These are phyloP conservation scores for Samia ricini DNA, from an alignment of 1,140 invertebrate genomes.

Conservation along the genomic window DNA sequence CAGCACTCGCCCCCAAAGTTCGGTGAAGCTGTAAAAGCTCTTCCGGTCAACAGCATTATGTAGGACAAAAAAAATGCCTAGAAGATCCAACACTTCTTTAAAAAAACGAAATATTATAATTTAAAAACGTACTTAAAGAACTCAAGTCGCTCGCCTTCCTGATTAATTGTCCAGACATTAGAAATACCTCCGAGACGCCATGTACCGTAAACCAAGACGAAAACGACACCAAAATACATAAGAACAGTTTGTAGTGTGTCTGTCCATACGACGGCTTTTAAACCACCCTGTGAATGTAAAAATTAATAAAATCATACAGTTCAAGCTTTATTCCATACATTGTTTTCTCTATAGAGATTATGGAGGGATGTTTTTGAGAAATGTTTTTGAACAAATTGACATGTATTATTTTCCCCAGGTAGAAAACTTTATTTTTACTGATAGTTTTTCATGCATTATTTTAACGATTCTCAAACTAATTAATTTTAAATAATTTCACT, in stretches of 20 bases:
- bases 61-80: too few species aligned
- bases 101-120: too few species aligned
- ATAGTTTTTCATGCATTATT: neutral
- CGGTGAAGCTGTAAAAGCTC: too few species aligned
- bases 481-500: slow-evolving; percentile 25
- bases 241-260: slow-evolving; percentile 84
- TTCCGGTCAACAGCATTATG: too few species aligned
- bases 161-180: slow-evolving; percentile 68
- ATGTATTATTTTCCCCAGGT: neutral
- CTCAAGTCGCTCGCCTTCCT: slow-evolving; percentile 76
- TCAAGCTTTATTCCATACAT: too few species aligned
- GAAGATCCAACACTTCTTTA: too few species aligned
- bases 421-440: neutral
- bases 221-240: slow-evolving; percentile 85
- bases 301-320: too few species aligned
- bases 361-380: too few species aligned
- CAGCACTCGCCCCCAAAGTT: too few species aligned
- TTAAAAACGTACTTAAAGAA: slow-evolving; percentile 75
- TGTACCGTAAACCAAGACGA: slow-evolving; percentile 82
- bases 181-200: slow-evolving; percentile 80
- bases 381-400: too few species aligned
- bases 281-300: slow-evolving; percentile 55
- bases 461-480: neutral
- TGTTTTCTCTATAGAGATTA: too few species aligned
- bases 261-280: slow-evolving; percentile 87